Base-by-base conservation (phyloP, 92 coral and sea anemone species). In the Pocillopora meandrina region DNA sequence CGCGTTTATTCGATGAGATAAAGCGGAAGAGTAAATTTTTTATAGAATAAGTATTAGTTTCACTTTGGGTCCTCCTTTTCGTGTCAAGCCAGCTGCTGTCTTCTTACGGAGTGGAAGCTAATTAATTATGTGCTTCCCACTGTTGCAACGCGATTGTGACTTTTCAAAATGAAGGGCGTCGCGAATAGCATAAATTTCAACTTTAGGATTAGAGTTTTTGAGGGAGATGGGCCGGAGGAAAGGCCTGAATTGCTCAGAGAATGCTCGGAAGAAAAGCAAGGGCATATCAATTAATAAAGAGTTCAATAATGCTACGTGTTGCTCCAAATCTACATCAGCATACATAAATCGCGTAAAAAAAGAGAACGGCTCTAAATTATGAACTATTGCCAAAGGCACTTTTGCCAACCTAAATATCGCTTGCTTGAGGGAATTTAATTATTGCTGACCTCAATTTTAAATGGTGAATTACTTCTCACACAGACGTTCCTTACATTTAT, bases 71-170 rank as follows among this genome's bases (percentile, higher is more conserved):
- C 17, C 56, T 75, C 15, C 79, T 21, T 75, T 56, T 75, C 16
- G 42, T 69, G 42, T 59, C 14, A 61, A 34, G 21, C 68, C 80
- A 61, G 20, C 56, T 34, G 64, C n/a, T 59, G 47, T 19, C 10
- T 62, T 76, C 10, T 74, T 15, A 12, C 62, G 55, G 63, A 59
- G 31, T 59, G 58, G 52, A 60, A 58, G 49, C 58, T 60, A 26
- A 61, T 76, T 76, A 59, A 76, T 10, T 67, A 21, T 35, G 61
- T 36, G 33, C 55, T 18, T 19, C 68, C 80, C 57, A 59, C 67
- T 59, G 69, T 31, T 76, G 7, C n/a, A 60, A 56, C 17, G 36
- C 49, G 80, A 76, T 35, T 34, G 74, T n/a, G 13, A 36, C 35
- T 31, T 36, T 69, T 69, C n/a, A 15, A 69, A 69, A 36, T 31